Evolutionary conservation across 1,140 invertebrate genomes (phyloP).

Genomic region (Hesperophylax magnus): DNA sequence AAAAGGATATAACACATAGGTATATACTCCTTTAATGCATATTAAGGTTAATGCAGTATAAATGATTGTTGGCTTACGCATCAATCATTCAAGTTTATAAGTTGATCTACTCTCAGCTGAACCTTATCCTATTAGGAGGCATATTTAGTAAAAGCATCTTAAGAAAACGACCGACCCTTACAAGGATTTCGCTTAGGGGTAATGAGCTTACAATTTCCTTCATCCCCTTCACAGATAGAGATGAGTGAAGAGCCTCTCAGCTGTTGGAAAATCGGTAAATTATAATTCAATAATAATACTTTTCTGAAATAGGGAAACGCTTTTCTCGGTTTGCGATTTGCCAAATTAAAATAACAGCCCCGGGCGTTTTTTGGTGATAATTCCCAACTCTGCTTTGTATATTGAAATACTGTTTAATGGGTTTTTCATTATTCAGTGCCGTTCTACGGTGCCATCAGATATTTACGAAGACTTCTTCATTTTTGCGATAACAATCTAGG

Average conservation of each 20-base stretch:
- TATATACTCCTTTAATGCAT: too few relatives aligned
- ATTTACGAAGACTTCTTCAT: too few relatives aligned
- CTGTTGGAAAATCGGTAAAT: background rate
- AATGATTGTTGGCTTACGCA: background rate
- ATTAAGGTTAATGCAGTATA: too few relatives aligned
- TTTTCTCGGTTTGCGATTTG: background rate
- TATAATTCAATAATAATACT: constrained; percentile 12
- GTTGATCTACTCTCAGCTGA: background rate
- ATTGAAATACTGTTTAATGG: too few relatives aligned
- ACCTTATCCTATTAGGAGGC: background rate
- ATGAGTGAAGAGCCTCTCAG: background rate
- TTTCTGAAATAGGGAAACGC: background rate
- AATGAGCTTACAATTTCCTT: constrained; percentile 2
- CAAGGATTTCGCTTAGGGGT: background rate
- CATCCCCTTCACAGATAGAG: background rate
- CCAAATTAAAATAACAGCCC: constrained; percentile 1
- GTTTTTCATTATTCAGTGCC: too few relatives aligned
- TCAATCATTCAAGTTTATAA: background rate
- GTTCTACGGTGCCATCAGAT: too few relatives aligned
- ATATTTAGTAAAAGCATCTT: background rate
- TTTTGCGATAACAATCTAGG: too few relatives aligned
- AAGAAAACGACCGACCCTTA: constrained; percentile 3
- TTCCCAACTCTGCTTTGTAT: background rate
- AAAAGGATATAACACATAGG: too few relatives aligned
- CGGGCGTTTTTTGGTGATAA: constrained; percentile 2